phyloP scores from a whole-genome alignment of 2,113 vertebrate genomes.

The Nibea coibor region DNA sequence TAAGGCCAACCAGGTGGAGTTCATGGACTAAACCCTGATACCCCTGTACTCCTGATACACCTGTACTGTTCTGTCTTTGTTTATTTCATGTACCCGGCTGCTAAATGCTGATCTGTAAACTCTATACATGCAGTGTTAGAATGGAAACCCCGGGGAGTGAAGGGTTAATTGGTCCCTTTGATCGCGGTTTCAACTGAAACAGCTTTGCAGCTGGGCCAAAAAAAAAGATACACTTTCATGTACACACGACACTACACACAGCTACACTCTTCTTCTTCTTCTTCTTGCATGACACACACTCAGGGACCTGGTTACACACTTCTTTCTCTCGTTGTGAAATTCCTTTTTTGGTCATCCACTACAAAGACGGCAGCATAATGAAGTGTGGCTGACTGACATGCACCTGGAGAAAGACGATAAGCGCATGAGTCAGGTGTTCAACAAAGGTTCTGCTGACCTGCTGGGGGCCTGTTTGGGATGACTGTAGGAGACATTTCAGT shows the following conservation, averaged over 20 bases:
- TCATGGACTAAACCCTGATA: too few relatives aligned
- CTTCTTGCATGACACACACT: neutral
- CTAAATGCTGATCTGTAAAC: neutral
- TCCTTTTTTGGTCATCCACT: neutral
- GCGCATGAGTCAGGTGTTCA: slow-evolving; percentile 51
- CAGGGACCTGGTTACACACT: slow-evolving; percentile 32
- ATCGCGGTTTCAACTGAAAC: neutral
- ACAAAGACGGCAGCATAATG: slow-evolving; percentile 59
- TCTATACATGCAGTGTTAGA: neutral
- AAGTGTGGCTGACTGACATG: slow-evolving; percentile 68
- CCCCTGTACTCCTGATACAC: too few relatives aligned
- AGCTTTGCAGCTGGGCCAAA: slow-evolving; percentile 2
- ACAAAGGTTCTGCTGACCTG: slow-evolving; percentile 53
- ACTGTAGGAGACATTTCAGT: slow-evolving; percentile 47
- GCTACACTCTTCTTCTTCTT: neutral
- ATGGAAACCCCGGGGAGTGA: neutral
- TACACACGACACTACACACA: slow-evolving; percentile 1
- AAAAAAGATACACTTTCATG: neutral
- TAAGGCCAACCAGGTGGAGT: too few relatives aligned
- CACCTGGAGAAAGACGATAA: slow-evolving; percentile 70
- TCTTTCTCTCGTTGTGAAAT: slow-evolving; percentile 21
- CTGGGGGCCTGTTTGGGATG: slow-evolving; percentile 24
- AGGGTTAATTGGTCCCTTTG: slow-evolving; percentile 16
- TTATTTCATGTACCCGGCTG: too few relatives aligned
- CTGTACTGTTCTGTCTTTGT: too few relatives aligned